phyloP scores from a whole-genome alignment of 2,888 invertebrate species.

The Paralinhomoeus sp. region DNA sequence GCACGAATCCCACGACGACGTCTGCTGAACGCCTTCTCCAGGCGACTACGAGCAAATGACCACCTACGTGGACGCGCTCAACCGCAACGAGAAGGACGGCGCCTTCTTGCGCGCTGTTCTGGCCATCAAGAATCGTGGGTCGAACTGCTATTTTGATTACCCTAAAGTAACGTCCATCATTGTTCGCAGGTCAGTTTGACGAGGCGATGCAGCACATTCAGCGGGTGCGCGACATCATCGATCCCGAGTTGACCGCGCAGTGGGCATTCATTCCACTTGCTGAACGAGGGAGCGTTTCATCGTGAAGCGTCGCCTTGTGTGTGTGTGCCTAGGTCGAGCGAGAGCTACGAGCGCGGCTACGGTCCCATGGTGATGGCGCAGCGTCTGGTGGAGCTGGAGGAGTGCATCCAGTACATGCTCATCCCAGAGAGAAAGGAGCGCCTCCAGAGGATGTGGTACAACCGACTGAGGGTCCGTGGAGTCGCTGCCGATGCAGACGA shows the following conservation, averaged over 20 bases:
- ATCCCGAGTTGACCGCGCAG: conserved; percentile 85
- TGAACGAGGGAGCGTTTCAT: too few relatives aligned
- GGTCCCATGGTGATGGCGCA: conserved; percentile 70
- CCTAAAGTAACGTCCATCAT: too few relatives aligned
- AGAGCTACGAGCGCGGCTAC: conserved; percentile 68
- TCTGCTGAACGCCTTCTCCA: too few relatives aligned
- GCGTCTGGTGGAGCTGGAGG: conserved; percentile 84
- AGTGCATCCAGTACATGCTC: conserved; percentile 82
- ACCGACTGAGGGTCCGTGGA: conserved; percentile 34
- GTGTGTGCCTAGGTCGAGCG: conserved; percentile 35
- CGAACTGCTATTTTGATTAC: too few relatives aligned
- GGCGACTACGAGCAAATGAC: conserved; percentile 80
- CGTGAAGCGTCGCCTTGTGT: too few relatives aligned
- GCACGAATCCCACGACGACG: too few relatives aligned
- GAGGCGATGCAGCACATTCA: not conserved
- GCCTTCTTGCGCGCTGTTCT: conserved; percentile 82
- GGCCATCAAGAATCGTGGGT: conserved; percentile 63
- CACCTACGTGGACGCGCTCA: conserved; percentile 62
- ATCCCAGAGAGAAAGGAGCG: conserved; percentile 61
- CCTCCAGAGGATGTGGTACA: conserved; percentile 73
- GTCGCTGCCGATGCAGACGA: not conserved
- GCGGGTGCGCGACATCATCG: conserved; percentile 60
- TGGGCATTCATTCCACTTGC: conserved; percentile 14
- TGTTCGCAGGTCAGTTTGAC: not conserved
- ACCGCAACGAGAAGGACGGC: conserved; percentile 71